Percentiles rank a stretch among this genome's conserved stretches.
These are phyloP conservation scores for Thalassaphorura encarpata DNA, from an alignment of 1,140 invertebrate species.

Conservation along the genomic window DNA sequence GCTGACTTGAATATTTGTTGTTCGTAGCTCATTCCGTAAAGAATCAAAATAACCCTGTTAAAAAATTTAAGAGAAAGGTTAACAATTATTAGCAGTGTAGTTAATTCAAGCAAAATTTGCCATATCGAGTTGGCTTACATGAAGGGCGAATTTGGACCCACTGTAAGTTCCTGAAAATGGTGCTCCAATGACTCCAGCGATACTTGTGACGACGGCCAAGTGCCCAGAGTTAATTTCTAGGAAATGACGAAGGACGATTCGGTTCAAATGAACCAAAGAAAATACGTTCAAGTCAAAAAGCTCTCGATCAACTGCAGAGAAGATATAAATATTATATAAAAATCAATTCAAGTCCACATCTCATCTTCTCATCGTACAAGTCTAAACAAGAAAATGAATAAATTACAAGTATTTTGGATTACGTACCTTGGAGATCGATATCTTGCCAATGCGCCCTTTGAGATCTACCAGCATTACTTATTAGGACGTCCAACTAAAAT, in stretches of 20 bases:
- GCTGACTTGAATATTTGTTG: conserved; percentile 51
- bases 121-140: conserved; percentile 58
- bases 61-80: too few species aligned
- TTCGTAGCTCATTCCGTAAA: conserved; percentile 50
- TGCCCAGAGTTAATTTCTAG: conserved; percentile 50
- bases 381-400: too few species aligned
- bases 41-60: conserved; percentile 59
- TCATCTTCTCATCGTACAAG: too few species aligned
- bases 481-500: conserved; percentile 58
- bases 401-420: too few species aligned
- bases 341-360: too few species aligned
- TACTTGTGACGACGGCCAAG: conserved; percentile 59
- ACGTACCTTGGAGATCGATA: conserved; percentile 56
- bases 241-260: conserved; percentile 57
- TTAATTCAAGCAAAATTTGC: too few species aligned
- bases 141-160: conserved; percentile 67
- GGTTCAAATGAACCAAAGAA: conserved; percentile 56
- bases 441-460: conserved; percentile 67
- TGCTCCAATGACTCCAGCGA: conserved; percentile 55
- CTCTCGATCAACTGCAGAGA: conserved; percentile 68
- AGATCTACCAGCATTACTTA: conserved; percentile 71
- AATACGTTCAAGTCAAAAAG: conserved; percentile 77
- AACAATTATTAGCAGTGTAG: too few species aligned
- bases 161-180: conserved; percentile 68
- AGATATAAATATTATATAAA: too few species aligned